Percentiles rank a stretch among this genome's conserved stretches.
Conservation (phyloP, 2,797 vertebrate genomes). For the Tapera naevia region DNA sequence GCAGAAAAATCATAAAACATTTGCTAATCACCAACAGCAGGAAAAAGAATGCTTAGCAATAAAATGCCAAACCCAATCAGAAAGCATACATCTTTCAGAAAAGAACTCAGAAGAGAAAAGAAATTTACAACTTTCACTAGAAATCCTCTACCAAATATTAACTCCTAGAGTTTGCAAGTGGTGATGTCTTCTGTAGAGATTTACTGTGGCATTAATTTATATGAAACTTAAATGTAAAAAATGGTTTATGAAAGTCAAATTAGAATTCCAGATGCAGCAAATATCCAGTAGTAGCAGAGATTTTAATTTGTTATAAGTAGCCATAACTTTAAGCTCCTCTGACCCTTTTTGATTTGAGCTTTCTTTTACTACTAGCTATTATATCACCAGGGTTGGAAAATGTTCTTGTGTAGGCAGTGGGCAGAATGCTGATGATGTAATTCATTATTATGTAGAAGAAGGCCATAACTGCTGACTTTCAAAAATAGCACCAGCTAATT, state of each 20-base stretch:
- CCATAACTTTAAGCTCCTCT: slow-evolving; percentile 25
- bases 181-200: not conserved
- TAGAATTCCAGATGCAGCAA: not conserved
- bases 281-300: not conserved
- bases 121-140: not conserved
- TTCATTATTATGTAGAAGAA: slow-evolving; percentile 47
- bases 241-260: not conserved
- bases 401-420: not conserved
- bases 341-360: slow-evolving; percentile 40
- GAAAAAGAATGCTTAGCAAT: not conserved
- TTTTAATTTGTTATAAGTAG: slow-evolving; percentile 12
- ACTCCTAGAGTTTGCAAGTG: not conserved
- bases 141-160: not conserved
- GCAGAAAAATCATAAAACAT: not conserved
- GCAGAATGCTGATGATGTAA: slow-evolving; percentile 54
- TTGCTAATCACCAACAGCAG: not conserved
- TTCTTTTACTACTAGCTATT: slow-evolving; percentile 42
- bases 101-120: not conserved
- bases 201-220: not conserved
- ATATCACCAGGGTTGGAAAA: not conserved
- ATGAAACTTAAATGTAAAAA: not conserved
- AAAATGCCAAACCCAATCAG: not conserved
- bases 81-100: not conserved
- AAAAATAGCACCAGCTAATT: slow-evolving; percentile 50
- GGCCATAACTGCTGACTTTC: slow-evolving; percentile 54